Conservation (phyloP, 2,797 vertebrate species). For the Pseudocheirus occidentalis region DNA sequence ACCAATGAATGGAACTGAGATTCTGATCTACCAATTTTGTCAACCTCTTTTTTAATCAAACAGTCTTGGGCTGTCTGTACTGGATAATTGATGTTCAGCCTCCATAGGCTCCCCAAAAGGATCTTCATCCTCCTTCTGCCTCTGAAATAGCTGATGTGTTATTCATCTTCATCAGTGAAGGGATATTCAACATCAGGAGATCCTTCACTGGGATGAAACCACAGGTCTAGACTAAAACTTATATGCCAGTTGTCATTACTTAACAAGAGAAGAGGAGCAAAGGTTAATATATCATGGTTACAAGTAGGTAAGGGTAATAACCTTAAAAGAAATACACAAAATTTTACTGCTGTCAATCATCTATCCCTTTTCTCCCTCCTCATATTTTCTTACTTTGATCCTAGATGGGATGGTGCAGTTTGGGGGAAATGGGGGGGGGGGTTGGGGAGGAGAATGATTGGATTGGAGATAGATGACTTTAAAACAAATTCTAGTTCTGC, state of each 20-base stretch:
- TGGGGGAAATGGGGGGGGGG: no score
- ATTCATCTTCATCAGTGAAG: neutral
- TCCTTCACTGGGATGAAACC: neutral
- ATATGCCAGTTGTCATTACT: neutral
- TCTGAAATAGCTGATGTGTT: neutral
- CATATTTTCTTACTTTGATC: neutral
- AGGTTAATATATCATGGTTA: neutral
- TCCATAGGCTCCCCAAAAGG: neutral
- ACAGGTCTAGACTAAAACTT: neutral
- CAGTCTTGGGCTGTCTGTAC: neutral
- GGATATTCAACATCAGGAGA: neutral
- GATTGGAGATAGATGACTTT: neutral
- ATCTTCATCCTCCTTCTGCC: neutral
- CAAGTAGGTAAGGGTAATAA: neutral
- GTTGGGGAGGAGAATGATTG: no score
- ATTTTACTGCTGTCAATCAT: neutral
- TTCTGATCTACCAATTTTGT: slow-evolving; percentile 29
- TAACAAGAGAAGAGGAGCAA: neutral
- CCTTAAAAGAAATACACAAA: neutral
- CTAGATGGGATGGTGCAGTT: neutral
- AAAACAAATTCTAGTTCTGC: neutral
- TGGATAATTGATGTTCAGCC: neutral
- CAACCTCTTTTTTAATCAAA: neutral
- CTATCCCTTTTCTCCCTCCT: neutral
- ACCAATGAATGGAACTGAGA: neutral